Percentiles rank a stretch among this genome's conserved stretches.
Conservation (phyloP, 2,888 invertebrate genomes). For the Myathropa florea region DNA sequence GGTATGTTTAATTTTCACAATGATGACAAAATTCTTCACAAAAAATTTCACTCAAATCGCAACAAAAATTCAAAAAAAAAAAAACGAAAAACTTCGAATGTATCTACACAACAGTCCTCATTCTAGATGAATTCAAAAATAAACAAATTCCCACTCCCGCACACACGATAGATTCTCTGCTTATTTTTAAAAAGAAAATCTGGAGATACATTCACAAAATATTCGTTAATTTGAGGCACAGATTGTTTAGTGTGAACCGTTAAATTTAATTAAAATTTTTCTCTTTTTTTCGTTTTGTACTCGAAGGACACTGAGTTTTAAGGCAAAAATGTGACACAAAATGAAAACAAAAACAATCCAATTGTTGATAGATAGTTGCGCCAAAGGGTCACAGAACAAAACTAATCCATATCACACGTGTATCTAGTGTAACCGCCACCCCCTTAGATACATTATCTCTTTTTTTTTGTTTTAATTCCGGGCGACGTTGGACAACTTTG, state of each 20-base stretch:
- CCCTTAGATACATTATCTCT: neutral
- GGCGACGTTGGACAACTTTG: slow-evolving; percentile 57
- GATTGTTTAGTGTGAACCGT: neutral
- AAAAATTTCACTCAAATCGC: neutral
- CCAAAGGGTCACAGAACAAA: neutral
- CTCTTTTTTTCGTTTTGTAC: slow-evolving; percentile 50
- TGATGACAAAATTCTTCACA: slow-evolving; percentile 54
- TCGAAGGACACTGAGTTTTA: slow-evolving; percentile 59
- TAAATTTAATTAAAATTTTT: neutral
- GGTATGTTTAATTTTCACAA: slow-evolving; percentile 69
- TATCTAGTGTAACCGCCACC: neutral
- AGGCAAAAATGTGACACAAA: slow-evolving; percentile 57
- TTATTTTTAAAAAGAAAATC: too few relatives aligned
- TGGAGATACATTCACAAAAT: neutral
- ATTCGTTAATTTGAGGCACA: neutral
- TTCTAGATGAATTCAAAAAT: neutral
- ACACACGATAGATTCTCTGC: too few relatives aligned
- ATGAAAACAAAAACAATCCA: neutral
- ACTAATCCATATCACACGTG: slow-evolving; percentile 10
- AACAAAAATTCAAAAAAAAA: neutral
- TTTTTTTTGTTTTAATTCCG: neutral
- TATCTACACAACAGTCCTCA: neutral
- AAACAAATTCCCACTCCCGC: neutral
- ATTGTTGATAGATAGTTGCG: neutral
- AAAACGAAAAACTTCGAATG: neutral